phyloP scores from a whole-genome alignment of 2,113 vertebrate species.

The Heterotilapia buettikoferi region DNA sequence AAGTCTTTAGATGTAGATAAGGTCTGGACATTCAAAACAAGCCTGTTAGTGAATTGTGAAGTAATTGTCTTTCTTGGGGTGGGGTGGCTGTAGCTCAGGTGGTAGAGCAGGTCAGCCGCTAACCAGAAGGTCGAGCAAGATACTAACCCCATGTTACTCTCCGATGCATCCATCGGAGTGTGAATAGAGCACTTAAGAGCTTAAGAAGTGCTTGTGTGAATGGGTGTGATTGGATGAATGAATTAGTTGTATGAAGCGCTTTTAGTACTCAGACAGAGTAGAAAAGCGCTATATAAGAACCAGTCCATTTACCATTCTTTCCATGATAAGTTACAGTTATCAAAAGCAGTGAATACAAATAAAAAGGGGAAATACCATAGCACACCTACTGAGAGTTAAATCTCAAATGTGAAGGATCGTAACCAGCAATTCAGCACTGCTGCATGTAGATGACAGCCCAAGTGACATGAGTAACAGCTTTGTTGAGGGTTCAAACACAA shows the following conservation, averaged over 20 bases:
- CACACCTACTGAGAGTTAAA: not conserved
- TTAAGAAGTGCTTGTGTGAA: not conserved
- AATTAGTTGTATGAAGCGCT: not conserved
- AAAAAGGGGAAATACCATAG: not conserved
- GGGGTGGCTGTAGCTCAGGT: not conserved
- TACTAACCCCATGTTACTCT: not conserved
- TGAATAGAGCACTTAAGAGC: not conserved
- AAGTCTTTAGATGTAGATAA: not conserved
- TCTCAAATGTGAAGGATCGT: not conserved
- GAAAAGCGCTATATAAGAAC: not conserved
- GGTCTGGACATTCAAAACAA: not conserved
- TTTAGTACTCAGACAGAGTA: not conserved
- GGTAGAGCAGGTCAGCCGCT: not conserved
- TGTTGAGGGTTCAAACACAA: not conserved
- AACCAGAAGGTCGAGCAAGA: not conserved
- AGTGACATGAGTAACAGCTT: not conserved
- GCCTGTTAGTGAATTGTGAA: not conserved
- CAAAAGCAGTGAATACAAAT: not conserved
- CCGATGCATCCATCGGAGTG: not conserved
- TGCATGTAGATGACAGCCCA: not conserved
- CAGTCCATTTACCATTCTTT: not conserved
- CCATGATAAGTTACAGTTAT: not conserved
- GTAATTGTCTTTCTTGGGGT: not conserved
- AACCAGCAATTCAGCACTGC: not conserved
- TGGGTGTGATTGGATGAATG: not conserved